Base-by-base conservation (phyloP, 2,888 invertebrate genomes). In the Willowsia nigromaculata region DNA sequence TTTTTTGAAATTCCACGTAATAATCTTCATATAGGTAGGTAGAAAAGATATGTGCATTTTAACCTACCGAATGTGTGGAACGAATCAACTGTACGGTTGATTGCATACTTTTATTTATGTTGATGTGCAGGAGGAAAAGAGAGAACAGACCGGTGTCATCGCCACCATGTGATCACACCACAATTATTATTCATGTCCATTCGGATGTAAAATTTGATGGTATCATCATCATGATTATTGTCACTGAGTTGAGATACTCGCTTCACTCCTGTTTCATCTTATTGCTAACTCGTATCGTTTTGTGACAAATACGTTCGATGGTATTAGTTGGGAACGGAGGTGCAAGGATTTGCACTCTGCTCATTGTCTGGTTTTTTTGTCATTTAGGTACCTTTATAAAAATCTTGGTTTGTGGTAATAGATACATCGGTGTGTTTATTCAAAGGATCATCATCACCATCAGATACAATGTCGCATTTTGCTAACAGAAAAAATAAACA, bases 311-410 rank as follows among this genome's bases (percentile, higher is more conserved):
- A 40, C 65, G 47, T 65, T 53, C 25, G 5, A 33, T 53, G 56
- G 83, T 50, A 84, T 85, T 76, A 71, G 33, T 43, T n/a, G 59
- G 47, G 53, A n/a, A 30, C 25, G 56, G 40, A 89, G 89, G 89
- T 89, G 89, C 85, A 89, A 89, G 89, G 85, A 89, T 89, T 89
- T 85, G 85, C 89, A 89, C 89, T 89, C 85, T 37, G 33, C 18
- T 59, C 37, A 85, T 89, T 85, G 74, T 83, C 65, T 68, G 43
- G 30, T 62, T 88, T 80, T 80, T 74, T 62, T 82, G 74, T 47
- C 62, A 53, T 56, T 40, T 37, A 85, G 56, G 80, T 84, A 84
- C 59, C 78, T 78, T 78, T 56, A 84, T 71, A 85, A 76, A 59
- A 56, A 74, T 78, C 59, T 33, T 50, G 71, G 47, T 74, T 76